phyloP scores from a whole-genome alignment of 2,113 vertebrate species.

The Verasper variegatus region DNA sequence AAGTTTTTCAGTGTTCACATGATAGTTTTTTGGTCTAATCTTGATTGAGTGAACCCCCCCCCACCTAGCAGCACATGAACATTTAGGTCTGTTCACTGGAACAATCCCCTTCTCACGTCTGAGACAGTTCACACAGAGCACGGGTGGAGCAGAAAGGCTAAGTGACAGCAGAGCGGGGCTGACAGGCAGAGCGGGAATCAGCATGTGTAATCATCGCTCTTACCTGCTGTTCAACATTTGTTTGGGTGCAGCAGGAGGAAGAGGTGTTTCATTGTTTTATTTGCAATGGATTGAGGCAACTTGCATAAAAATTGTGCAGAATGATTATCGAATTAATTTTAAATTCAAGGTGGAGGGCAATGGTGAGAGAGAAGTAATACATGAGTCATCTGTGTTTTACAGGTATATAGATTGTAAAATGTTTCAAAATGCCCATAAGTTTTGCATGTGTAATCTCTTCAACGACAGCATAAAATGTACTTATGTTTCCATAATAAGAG shows the following conservation, averaged over 20 bases:
- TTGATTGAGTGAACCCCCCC: too few species aligned
- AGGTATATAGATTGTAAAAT: conserved; percentile 34
- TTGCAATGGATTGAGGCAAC: background rate
- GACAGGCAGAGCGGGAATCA: conserved; percentile 22
- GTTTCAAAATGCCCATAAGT: conserved; percentile 36
- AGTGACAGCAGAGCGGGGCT: conserved; percentile 26
- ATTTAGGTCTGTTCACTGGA: background rate
- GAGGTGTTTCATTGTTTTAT: background rate
- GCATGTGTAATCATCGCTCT: conserved; percentile 42
- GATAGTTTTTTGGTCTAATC: too few species aligned
- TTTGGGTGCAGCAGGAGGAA: background rate
- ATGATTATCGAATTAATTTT: conserved; percentile 39
- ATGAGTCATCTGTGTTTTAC: conserved; percentile 21
- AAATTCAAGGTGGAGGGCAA: conserved; percentile 28
- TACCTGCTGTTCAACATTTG: conserved; percentile 1
- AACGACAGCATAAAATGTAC: conserved; percentile 24
- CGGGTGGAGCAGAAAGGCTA: conserved; percentile 17
- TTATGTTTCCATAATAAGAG: background rate
- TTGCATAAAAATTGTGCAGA: background rate
- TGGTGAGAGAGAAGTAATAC: background rate
- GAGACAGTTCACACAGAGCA: background rate
- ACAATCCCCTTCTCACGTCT: background rate
- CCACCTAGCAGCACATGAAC: too few species aligned
- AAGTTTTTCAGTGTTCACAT: background rate
- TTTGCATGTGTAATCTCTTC: conserved; percentile 11